Conservation (phyloP, 2,113 vertebrate species). For the Rhabdornis inornatus region DNA sequence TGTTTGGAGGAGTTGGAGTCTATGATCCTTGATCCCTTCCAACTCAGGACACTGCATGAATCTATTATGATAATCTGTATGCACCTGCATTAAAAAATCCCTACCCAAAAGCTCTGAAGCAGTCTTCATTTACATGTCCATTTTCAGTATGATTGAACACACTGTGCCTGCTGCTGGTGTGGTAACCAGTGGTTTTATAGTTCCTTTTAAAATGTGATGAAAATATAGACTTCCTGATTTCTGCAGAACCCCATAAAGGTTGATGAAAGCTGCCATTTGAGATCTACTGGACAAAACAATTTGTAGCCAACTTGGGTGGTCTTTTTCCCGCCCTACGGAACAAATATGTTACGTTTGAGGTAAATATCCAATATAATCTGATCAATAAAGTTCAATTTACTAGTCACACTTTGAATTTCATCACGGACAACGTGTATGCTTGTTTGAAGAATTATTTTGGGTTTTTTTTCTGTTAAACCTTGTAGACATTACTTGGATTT, state of each 20-base stretch:
- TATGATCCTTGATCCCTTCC: background rate
- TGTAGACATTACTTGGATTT: background rate
- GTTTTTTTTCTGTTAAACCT: background rate
- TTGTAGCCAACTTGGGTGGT: accelerated
- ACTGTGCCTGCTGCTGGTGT: background rate
- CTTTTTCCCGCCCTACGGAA: background rate
- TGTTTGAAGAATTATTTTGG: background rate
- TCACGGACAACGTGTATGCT: background rate
- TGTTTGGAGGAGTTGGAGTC: background rate
- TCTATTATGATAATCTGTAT: background rate
- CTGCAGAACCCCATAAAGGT: background rate
- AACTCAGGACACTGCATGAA: background rate
- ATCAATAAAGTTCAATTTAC: background rate
- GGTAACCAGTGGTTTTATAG: background rate
- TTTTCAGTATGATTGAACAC: background rate
- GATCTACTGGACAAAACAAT: background rate
- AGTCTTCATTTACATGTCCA: background rate
- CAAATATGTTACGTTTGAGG: background rate
- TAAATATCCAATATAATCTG: background rate
- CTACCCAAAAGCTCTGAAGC: background rate
- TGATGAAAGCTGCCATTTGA: background rate
- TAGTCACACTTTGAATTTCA: background rate
- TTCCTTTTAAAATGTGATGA: background rate
- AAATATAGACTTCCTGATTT: background rate
- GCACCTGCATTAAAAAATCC: background rate